phyloP scores from a whole-genome alignment of 2,888 invertebrate species.

The Isoperla grammatica region DNA sequence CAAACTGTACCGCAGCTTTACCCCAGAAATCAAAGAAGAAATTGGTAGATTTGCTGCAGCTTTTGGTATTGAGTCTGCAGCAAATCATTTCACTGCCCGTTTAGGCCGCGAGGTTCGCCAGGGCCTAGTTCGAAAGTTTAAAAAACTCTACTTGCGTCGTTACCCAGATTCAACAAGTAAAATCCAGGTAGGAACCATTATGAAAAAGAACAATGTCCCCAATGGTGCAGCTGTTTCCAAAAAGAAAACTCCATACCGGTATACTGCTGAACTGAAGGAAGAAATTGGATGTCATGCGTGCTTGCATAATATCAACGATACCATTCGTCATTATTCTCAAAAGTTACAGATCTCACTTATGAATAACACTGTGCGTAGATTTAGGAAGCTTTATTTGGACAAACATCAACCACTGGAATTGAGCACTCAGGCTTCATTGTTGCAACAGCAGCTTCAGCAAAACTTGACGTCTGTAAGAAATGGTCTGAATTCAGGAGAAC shows the following conservation, averaged over 20 bases:
- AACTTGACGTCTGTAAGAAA: conserved; percentile 3
- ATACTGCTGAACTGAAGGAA: conserved; percentile 31
- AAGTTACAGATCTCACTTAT: conserved; percentile 34
- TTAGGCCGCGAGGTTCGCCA: conserved; percentile 32
- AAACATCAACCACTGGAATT: conserved; percentile 10
- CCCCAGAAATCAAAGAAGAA: conserved; percentile 34
- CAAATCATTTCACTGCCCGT: conserved; percentile 32
- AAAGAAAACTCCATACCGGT: conserved; percentile 5
- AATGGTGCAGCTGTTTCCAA: background rate
- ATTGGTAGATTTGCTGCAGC: conserved; percentile 35
- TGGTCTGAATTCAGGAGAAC: conserved; percentile 21
- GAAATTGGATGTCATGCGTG: conserved; percentile 35
- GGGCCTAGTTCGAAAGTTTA: conserved; percentile 35
- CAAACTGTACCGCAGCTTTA: conserved; percentile 32
- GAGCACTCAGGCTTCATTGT: background rate
- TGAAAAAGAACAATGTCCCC: too few relatives aligned
- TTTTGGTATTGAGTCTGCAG: conserved; percentile 34
- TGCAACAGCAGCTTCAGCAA: conserved; percentile 5
- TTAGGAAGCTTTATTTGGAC: conserved; percentile 33
- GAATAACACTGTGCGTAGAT: conserved; percentile 35
- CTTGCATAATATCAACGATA: conserved; percentile 30
- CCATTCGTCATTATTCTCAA: conserved; percentile 34
- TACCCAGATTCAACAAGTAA: conserved; percentile 25
- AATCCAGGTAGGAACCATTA: too few relatives aligned
- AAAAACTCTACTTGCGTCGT: conserved; percentile 31